A percentile compares a stretch with the other conserved stretches of the same genome.
These are phyloP conservation scores for Mus pahari DNA, from an alignment of 2,113 vertebrate genomes.

Conservation along the genomic window DNA sequence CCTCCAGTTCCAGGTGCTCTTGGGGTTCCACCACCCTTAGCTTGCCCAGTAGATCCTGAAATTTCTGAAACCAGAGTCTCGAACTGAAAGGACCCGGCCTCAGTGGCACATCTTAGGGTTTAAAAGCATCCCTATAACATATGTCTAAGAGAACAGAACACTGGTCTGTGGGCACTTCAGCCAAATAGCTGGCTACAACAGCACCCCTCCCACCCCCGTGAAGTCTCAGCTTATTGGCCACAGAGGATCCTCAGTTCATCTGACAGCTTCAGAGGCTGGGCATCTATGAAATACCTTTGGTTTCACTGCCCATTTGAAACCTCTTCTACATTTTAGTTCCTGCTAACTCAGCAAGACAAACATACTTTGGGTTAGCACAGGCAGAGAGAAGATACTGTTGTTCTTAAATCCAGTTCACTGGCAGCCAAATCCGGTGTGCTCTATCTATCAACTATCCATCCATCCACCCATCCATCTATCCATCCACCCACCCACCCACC, in stretches of 20 bases:
- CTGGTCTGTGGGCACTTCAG: neutral
- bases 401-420: neutral
- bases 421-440: neutral
- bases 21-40: neutral
- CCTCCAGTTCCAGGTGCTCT: neutral
- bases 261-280: conserved; percentile 44
- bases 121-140: neutral
- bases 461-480: too few species aligned
- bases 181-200: neutral
- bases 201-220: neutral
- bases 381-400: neutral
- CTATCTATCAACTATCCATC: too few species aligned
- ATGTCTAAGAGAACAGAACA: conserved; percentile 52
- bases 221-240: neutral
- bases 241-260: conserved; percentile 1
- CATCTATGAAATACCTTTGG: conserved; percentile 65
- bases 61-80: conserved; percentile 16
- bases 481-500: too few species aligned
- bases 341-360: conserved; percentile 67
- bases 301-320: conserved; percentile 60
- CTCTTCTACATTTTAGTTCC: neutral
- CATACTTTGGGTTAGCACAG: neutral
- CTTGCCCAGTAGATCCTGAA: neutral
- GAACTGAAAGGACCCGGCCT: neutral
- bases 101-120: neutral